Evolutionary conservation across 1,140 invertebrate genomes (phyloP), one percentile per base, ranked within the genome.

Genomic region (Aradophagus sp.): DNA sequence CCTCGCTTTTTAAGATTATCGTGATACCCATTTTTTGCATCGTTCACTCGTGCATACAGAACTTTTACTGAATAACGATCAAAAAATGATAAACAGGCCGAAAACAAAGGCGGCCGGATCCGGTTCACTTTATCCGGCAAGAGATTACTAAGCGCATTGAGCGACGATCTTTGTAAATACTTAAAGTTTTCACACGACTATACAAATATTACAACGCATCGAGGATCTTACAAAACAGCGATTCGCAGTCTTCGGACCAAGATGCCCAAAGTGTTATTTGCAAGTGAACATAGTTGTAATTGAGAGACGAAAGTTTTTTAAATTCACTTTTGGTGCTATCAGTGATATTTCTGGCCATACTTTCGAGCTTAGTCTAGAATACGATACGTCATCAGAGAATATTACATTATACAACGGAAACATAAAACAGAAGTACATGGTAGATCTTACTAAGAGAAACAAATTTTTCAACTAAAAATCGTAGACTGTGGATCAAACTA

Each of bases 301-400:
- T 14, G 4, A 35, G 10, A 38, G 11, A 17, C 11, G n/a, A 62
- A 56, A 5, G 11, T 55, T 63, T 50, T 61, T 20, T 38, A 72
- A 45, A 39, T 20, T 38, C 68, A 71, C 55, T 65, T 39, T 31
- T 72, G 68, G 61, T 61, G 61, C 34, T 72, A 61, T 27, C 68
- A 61, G 68, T 72, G 68, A 72, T 65, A 65, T 72, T 71, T 52
- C n/a, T 48, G 41, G 41, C 42, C 50, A 45, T 53, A 52, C 52
- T 72, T 66, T 53, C 50, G 56, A 71, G 68, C 61, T 71, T 65
- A 71, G 32, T 48, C 23, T 8, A 35, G 38, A 44, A 41, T 56
- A 16, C 26, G 32, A 41, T 48, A 26, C n/a, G 5, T 34, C 44
- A 45, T 35, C 17, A 55, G 41, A 6, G n/a, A 31, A 11, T 31